phyloP scores from a whole-genome alignment of 2,113 vertebrate genomes.

The Chauna torquata region DNA sequence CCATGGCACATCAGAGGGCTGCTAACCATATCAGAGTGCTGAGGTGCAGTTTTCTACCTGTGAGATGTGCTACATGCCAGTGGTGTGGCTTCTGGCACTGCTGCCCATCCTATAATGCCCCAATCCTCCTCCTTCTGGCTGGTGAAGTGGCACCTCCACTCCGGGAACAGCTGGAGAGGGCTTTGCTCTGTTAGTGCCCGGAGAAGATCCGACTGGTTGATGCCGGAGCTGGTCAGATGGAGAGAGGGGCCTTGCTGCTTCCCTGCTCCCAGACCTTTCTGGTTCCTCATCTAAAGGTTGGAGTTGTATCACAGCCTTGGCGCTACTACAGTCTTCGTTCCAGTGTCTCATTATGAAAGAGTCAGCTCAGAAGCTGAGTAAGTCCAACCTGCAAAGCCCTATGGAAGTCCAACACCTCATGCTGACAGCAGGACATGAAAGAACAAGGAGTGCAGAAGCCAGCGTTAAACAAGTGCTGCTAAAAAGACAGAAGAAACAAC shows the following conservation, averaged over 20 bases:
- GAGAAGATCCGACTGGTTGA: not conserved
- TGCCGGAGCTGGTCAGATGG: not conserved
- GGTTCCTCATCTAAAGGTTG: not conserved
- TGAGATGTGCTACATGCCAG: accelerated
- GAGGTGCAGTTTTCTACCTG: not conserved
- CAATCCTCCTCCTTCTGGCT: not conserved
- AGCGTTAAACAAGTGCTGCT: not conserved
- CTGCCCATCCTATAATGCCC: not conserved
- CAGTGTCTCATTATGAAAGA: accelerated
- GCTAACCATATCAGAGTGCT: not conserved
- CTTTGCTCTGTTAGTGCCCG: not conserved
- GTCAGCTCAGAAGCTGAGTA: not conserved
- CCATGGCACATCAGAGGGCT: not conserved
- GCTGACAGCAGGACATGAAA: not conserved
- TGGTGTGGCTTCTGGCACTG: not conserved
- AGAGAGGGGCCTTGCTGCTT: not conserved
- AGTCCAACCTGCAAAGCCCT: accelerated
- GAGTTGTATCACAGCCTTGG: not conserved
- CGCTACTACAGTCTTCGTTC: not conserved
- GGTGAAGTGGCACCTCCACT: not conserved
- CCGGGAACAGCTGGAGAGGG: not conserved
- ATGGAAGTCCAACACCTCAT: not conserved
- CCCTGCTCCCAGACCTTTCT: not conserved
- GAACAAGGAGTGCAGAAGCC: not conserved
- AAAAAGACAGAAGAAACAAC: not conserved